phyloP scores from a whole-genome alignment of 2,113 vertebrate genomes.

The Dasypus novemcinctus region DNA sequence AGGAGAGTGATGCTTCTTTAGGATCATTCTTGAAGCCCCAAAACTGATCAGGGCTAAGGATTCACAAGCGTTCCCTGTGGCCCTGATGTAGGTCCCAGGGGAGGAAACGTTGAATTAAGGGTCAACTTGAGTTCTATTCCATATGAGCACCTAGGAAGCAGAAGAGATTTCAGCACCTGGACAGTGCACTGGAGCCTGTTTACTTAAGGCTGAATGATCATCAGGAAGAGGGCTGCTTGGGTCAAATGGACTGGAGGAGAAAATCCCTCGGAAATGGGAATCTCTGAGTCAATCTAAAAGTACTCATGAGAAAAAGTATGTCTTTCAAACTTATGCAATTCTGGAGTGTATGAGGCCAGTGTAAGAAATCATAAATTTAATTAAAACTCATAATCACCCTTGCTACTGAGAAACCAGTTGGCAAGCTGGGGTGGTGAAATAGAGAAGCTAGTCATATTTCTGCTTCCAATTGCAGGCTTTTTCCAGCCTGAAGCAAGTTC shows the following conservation, averaged over 20 bases:
- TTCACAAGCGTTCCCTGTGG: not conserved
- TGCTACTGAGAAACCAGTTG: not conserved
- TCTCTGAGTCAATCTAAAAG: not conserved
- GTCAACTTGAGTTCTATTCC: not conserved
- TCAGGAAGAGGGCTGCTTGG: not conserved
- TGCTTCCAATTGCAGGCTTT: not conserved
- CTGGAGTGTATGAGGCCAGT: not conserved
- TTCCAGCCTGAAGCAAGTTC: not conserved
- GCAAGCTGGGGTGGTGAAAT: not conserved
- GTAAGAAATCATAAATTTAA: not conserved
- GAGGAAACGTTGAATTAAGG: not conserved
- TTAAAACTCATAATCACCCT: not conserved
- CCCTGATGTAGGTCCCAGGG: not conserved
- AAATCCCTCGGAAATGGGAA: not conserved
- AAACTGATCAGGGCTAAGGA: not conserved
- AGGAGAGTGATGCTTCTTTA: not conserved
- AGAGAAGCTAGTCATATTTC: not conserved
- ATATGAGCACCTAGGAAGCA: not conserved
- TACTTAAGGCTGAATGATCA: not conserved
- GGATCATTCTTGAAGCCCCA: not conserved
- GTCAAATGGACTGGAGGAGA: not conserved
- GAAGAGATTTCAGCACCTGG: not conserved
- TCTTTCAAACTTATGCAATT: not conserved
- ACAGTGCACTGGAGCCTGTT: not conserved
- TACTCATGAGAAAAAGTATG: not conserved